Evolutionary conservation across 2,113 vertebrate genomes (phyloP), one percentile per base, ranked within the genome.

Genomic region (Alces alces): DNA sequence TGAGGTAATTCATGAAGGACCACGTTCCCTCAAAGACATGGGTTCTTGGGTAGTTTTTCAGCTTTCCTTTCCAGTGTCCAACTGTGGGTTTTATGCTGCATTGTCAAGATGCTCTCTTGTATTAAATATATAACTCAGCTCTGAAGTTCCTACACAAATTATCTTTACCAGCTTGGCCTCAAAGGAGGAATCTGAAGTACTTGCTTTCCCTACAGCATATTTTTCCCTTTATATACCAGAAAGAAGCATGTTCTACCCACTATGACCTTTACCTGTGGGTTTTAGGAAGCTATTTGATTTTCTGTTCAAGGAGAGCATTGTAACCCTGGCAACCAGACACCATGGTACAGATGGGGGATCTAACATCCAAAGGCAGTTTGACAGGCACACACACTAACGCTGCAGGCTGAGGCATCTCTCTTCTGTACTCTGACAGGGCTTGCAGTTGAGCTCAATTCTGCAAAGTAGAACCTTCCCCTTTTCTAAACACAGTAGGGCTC

Each of bases 281-380:
- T 94, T 61, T 25, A 60, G 47, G 60, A 33, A 91, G 27, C 85
- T 90, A n/a, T 92, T 94, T 96, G 91, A 92, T 96, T 97, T 97
- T 87, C 87, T 73, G 12, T 92, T 79, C 91, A 57, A 89, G 78
- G 80, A 86, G 36, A 96, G 13, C 57, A 64, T 6, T 5, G 91
- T 83, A 66, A 86, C 97, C 85, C 45, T 94, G 80, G 96, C 91
- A 96, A 94, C 95, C 27, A 43, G 86, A 70, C 27, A 86, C 50
- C 25, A 12, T 57, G 33, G 80, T 90, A 14, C 84, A 87, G 60
- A 92, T 45, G 57, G 61, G 79, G 83, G 55, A 60, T 84, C 91
- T 94, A 50, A 94, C 36, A 73, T 61, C 91, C 61, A 70, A 92
- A 79, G 88, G 33, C 85, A 80, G 16, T 97, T 52, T 93, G 70